Percentiles rank a stretch among this genome's conserved stretches.
Conservation (phyloP, 2,113 vertebrate genomes). For the Hippocampus guttulatus region DNA sequence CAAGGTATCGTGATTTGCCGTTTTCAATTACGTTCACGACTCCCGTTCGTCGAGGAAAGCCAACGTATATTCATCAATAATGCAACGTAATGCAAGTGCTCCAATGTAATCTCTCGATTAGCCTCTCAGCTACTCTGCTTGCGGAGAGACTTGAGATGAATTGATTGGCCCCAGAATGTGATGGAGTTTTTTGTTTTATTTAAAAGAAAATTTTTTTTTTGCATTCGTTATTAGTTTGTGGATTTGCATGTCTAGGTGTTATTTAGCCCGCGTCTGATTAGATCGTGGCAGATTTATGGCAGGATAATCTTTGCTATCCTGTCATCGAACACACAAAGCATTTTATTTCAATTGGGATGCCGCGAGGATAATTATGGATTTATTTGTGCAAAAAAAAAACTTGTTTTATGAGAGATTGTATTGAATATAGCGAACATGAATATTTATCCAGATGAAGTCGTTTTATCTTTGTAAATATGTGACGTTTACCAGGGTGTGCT, state of each 20-base stretch:
- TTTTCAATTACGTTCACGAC: constrained; percentile 2
- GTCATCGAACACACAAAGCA: background rate
- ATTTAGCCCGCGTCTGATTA: background rate
- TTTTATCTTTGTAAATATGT: background rate
- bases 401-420: background rate
- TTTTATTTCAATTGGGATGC: background rate
- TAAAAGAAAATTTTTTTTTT: too few relatives aligned
- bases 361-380: background rate
- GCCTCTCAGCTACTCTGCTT: constrained; percentile 23
- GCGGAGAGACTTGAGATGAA: constrained; percentile 30
- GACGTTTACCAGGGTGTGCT: background rate
- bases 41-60: constrained; percentile 30
- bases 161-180: background rate
- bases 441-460: background rate
- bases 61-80: constrained; percentile 40
- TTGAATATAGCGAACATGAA: background rate
- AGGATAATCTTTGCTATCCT: background rate
- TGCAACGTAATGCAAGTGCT: constrained; percentile 57
- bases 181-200: background rate
- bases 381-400: background rate
- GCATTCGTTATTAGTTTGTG: background rate
- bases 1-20: constrained; percentile 7
- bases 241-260: background rate
- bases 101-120: constrained; percentile 34
- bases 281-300: background rate